phyloP scores from a whole-genome alignment of 2,113 vertebrate genomes.

The Siniperca knerii region DNA sequence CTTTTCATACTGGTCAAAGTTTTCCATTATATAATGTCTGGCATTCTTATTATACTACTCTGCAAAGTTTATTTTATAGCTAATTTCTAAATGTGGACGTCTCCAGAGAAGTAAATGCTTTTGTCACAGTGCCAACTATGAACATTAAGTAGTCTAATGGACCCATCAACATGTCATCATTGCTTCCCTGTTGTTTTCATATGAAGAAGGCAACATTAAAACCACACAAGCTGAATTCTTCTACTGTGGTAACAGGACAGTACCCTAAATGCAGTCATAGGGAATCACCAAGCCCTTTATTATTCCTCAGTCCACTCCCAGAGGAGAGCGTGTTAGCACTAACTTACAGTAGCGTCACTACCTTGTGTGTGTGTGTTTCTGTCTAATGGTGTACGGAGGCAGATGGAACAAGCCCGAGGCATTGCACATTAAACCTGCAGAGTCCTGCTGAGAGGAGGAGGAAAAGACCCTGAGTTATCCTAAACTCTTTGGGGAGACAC shows the following conservation, averaged over 20 bases:
- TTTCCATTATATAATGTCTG: slow-evolving; percentile 23
- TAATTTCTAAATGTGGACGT: slow-evolving; percentile 24
- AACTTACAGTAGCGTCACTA: slow-evolving; percentile 17
- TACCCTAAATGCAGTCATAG: slow-evolving; percentile 16
- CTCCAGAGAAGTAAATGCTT: slow-evolving; percentile 5
- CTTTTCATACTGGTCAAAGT: not conserved
- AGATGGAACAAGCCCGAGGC: slow-evolving; percentile 76
- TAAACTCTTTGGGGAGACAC: slow-evolving; percentile 59
- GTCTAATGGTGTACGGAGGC: slow-evolving; percentile 39
- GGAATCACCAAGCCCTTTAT: slow-evolving; percentile 33
- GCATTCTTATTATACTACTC: not conserved
- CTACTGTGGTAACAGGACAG: slow-evolving; percentile 3
- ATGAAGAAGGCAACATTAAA: slow-evolving; percentile 32
- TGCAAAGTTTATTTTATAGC: slow-evolving; percentile 29
- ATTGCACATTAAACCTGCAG: slow-evolving; percentile 67
- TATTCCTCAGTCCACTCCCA: slow-evolving; percentile 17
- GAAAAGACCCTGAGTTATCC: slow-evolving; percentile 56
- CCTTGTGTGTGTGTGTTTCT: slow-evolving; percentile 28
- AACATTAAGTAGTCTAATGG: slow-evolving; percentile 4
- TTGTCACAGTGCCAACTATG: slow-evolving; percentile 17
- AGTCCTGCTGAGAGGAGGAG: slow-evolving; percentile 68
- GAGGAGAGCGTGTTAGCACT: slow-evolving; percentile 2
- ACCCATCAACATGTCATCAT: slow-evolving; percentile 44
- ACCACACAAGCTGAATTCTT: slow-evolving; percentile 11
- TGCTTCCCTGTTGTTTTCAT: slow-evolving; percentile 50